These are phyloP conservation scores for Holothuria leucospilota DNA, from an alignment of 53 echinoderm and acorn worm species.

Conservation along the genomic window DNA sequence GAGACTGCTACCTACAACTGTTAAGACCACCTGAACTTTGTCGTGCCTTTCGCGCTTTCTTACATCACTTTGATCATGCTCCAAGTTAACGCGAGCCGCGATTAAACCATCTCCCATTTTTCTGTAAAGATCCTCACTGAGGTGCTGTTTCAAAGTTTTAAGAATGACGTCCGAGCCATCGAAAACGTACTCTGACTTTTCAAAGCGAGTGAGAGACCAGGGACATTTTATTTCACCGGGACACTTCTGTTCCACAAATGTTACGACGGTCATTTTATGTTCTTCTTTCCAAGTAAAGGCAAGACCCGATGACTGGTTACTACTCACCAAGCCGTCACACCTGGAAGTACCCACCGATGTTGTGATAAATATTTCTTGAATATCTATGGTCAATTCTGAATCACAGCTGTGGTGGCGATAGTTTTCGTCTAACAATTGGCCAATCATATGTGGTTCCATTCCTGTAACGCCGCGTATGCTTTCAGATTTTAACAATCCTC, in stretches of 20 bases:
- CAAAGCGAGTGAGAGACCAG: not conserved
- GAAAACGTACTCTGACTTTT: not conserved
- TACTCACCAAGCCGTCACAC: not conserved
- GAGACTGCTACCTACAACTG: slow-evolving; percentile 42
- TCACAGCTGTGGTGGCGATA: not conserved
- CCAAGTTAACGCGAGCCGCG: no score
- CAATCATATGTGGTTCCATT: not conserved
- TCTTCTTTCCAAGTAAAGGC: not conserved
- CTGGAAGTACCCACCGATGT: not conserved
- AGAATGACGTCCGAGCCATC: slow-evolving; percentile 3
- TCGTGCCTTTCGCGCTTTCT: no score
- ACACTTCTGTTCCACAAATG: not conserved
- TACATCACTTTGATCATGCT: no score
- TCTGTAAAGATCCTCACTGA: no score
- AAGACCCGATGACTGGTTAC: not conserved
- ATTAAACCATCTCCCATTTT: no score
- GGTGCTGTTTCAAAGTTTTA: not conserved
- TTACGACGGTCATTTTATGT: not conserved
- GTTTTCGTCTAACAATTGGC: not conserved
- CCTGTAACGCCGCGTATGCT: not conserved
- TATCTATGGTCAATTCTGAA: no score
- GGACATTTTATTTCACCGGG: not conserved
- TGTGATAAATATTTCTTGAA: no score
- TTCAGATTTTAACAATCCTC: not conserved
- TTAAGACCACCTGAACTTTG: slow-evolving; percentile 35